Evolutionary conservation across 2,888 invertebrate species (phyloP), one percentile per base, ranked within the genome.

Genomic region (Diplolepis rosae): DNA sequence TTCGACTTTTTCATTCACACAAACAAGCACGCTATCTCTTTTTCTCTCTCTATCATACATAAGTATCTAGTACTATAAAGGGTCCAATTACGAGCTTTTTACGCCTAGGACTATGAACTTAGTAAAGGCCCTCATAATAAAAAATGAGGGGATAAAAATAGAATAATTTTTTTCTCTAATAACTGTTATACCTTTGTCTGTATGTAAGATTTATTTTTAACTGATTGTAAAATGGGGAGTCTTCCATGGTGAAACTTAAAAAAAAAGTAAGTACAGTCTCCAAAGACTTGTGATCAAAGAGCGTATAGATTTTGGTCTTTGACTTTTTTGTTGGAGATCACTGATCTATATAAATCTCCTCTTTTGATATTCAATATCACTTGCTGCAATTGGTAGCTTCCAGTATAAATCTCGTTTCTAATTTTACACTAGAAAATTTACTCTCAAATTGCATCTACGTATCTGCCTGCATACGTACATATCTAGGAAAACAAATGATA

Each of bases 31-130:
- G 35, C 70, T 45, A 68, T 66, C 54, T 73, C 52, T 72, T 52
- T 73, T 69, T 71, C 72, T 66, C 70, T 72, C 72, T 74, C 51
- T 51, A 71, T 67, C 65, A 68, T 73, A 74, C 75, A 75, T 73
- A 77, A 76, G 75, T 79, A 76, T 73, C 74, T 71, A 71, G 65
- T 77, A 76, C 61, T 61, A 68, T 83, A 81, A 88, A 87, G 88
- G 87, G 87, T 87, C 87, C 87, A 61, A 61, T 27, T 35, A 61
- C 39, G 39, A 61, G 61, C 6, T 56, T 56, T 22, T n/a, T n/a
- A n/a, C n/a, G n/a, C n/a, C n/a, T n/a, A n/a, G n/a, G n/a, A n/a
- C n/a, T n/a, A n/a, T n/a, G n/a, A n/a, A n/a, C n/a, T n/a, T n/a
- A n/a, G n/a, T n/a, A n/a, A n/a, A n/a, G n/a, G n/a, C n/a, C n/a